phyloP scores from a whole-genome alignment of 2,797 vertebrate species.

The Hippopotamyrus pictus region DNA sequence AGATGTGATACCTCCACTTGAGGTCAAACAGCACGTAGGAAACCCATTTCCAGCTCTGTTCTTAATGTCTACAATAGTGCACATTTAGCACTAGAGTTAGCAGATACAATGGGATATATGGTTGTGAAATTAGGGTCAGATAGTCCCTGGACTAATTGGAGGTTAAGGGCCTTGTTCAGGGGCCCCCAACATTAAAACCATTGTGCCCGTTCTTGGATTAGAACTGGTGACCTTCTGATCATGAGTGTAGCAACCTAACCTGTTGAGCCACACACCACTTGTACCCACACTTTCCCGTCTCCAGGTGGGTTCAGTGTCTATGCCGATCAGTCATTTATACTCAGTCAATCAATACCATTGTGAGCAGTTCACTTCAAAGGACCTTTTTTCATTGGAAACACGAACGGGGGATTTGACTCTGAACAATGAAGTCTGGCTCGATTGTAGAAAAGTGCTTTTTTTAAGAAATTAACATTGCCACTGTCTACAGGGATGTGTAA shows the following conservation, averaged over 20 bases:
- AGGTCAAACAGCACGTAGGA: neutral
- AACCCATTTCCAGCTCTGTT: neutral
- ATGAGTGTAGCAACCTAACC: neutral
- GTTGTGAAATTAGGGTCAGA: neutral
- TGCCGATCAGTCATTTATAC: neutral
- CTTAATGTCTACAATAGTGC: neutral
- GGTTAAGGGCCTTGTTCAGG: neutral
- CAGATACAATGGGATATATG: neutral
- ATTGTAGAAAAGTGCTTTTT: neutral
- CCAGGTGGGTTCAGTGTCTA: neutral
- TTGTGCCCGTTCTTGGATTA: neutral
- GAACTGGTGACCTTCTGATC: neutral
- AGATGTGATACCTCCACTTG: neutral
- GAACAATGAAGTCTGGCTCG: neutral
- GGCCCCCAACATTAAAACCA: neutral
- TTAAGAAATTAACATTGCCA: neutral
- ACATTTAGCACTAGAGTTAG: neutral
- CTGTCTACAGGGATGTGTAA: conserved; percentile 5
- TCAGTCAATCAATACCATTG: neutral
- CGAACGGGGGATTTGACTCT: neutral
- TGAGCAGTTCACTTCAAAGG: neutral
- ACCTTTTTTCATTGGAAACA: neutral
- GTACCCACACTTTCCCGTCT: neutral
- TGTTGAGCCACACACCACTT: neutral
- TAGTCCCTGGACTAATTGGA: neutral